Percentiles rank a stretch among this genome's conserved stretches.
phyloP scores from a whole-genome alignment of 1,140 invertebrate species.

The Aporrectodea caliginosa region DNA sequence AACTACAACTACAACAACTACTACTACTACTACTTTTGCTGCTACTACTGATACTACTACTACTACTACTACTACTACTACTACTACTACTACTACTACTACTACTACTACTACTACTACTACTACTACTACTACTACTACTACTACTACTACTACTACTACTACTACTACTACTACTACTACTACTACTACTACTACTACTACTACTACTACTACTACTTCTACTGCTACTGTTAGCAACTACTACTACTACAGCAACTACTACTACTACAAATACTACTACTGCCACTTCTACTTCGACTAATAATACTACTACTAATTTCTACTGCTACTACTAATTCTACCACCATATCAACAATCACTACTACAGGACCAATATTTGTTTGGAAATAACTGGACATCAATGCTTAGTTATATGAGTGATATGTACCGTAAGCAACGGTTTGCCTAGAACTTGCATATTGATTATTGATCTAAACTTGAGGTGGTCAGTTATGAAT shows the following conservation, averaged over 20 bases:
- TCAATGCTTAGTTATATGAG: no score
- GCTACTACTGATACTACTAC: no score
- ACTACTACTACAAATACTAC: neutral
- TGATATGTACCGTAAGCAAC: no score
- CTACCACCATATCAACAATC: no score
- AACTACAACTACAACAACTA: neutral
- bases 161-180: slow-evolving; percentile 23
- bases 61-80: slow-evolving; percentile 25
- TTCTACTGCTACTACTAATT: no score
- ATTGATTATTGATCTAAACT: no score
- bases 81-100: slow-evolving; percentile 24
- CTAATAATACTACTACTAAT: no score
- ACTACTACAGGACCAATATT: no score
- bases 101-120: slow-evolving; percentile 21
- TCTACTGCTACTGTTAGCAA: neutral
- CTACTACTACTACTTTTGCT: neutral
- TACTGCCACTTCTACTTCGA: neutral
- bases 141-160: slow-evolving; percentile 23
- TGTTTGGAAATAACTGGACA: no score
- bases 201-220: slow-evolving; percentile 24
- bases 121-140: slow-evolving; percentile 23
- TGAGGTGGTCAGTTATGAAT: no score
- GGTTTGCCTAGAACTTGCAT: no score
- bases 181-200: slow-evolving; percentile 23
- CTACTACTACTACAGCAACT: slow-evolving; percentile 20